Evolutionary conservation across 2,113 vertebrate species (phyloP).

Genomic region (Cricetomys ansorgei): DNA sequence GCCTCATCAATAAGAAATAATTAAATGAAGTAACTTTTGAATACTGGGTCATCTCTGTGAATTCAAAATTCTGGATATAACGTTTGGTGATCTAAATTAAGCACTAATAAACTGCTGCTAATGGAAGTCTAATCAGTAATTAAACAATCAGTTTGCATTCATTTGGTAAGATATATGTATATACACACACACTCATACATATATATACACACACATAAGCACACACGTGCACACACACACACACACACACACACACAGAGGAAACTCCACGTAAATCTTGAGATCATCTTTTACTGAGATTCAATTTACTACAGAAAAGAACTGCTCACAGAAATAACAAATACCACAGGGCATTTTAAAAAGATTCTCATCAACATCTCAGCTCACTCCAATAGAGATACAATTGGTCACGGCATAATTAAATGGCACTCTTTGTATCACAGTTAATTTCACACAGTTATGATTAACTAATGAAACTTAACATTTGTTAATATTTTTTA

Average conservation of each 20-base stretch:
- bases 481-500: background rate
- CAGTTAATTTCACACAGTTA: background rate
- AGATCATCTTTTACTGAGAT: background rate
- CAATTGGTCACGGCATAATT: background rate
- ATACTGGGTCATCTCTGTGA: background rate
- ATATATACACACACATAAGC: too few relatives aligned
- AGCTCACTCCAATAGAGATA: background rate
- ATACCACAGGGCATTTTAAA: background rate
- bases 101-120: background rate
- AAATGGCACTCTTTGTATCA: background rate
- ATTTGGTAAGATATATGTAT: background rate
- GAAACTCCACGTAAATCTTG: background rate
- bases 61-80: background rate
- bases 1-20: background rate
- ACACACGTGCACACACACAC: too few relatives aligned
- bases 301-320: background rate
- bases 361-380: background rate
- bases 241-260: background rate
- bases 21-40: background rate
- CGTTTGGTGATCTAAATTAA: background rate
- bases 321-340: background rate
- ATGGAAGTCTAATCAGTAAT: background rate
- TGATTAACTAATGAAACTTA: background rate
- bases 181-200: too few relatives aligned
- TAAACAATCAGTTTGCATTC: background rate